Base-by-base conservation (phyloP, 2,113 vertebrate species). In the Syngnathoides biaculeatus region DNA sequence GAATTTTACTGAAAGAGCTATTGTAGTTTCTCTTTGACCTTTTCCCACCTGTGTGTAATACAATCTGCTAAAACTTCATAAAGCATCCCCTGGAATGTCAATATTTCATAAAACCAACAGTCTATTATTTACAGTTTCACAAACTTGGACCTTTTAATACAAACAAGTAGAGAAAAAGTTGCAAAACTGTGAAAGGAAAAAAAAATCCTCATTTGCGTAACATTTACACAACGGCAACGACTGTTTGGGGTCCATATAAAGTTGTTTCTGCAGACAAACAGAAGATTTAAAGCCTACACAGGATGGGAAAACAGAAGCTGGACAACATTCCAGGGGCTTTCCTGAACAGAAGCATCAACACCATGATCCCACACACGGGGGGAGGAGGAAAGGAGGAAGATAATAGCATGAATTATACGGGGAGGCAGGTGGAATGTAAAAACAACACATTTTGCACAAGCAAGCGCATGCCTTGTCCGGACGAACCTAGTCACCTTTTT, bases 401-500 rank as follows among this genome's bases (percentile, higher is more conserved):
- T 88, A 87, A 87, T 84, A 85, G 80, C 88, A 84, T 85, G 85
- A 80, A 83, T 84, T 86, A 84, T 63, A 40, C 64, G 72, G 77
- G 57, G 74, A 79, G 80, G 73, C 61, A 78, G 77, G 63, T 77
- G 84, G 89, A 90, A 88, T 87, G 84, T 77, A 84, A 85, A 82
- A 89, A 88, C 84, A 89, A 88, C 84, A 87, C 81, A 73, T 74
- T 75, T 82, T 81, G 11, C 73, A 83, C 86, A 88, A 79, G 89
- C 78, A 71, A 73, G 71, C 56, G 84, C 89, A 87, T 71, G 89
- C 75, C 84, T 79, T 78, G 53, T 52, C 59, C 73, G 76, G 80
- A 75, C 72, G 72, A 71, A 73, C 71, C 45, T 27, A 62, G 13
- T 42, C 59, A 62, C 40, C 59, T 35, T 30, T n/a, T n/a, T n/a